Evolutionary conservation across 2,113 vertebrate species (phyloP), one percentile per base, ranked within the genome.

Genomic region (Elephas maximus): DNA sequence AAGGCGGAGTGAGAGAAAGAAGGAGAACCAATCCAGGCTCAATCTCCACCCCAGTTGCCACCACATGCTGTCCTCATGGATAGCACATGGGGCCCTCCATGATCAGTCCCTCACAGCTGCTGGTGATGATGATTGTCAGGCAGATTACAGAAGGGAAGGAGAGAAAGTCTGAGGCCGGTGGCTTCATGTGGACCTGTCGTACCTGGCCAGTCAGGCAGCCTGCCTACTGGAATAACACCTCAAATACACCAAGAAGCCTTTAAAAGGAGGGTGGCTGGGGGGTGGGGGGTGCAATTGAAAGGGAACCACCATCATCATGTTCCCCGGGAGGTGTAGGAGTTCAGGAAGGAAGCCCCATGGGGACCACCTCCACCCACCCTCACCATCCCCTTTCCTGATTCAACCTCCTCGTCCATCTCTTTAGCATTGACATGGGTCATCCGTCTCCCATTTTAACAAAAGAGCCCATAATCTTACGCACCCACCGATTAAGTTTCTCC

Each of bases 271-370:
- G 9, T 30, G 30, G 20, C 44, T 78, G 12, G 53, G 8, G 3
- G 51, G 5, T 1, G n/a, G 67, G 28, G 11, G 5, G 14, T 6
- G 15, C 5, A 11, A 2, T 28, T 17, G n/a, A 33, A 76, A 14
- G 1, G 57, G 65, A 91, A 45, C 26, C 17, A 9, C 21, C 51
- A 1, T 8, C 65, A 4, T 11, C 14, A 4, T 21, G 53, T 8
- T 62, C 6, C 15, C 20, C 0, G 30, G 4, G 33, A 51, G 44
- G 2, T 3, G 1, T 0, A 15, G 12, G 23, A 30, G 11, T 48
- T 63, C 84, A 37, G 8, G 2, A 53, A 77, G 6, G 41, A 18
- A 48, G 28, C 12, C 4, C 23, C 18, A 4, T 41, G 21, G 28
- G 28, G 17, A 20, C 26, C 9, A 8, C 1, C 7, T 33, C 2